Evolutionary conservation across 2,888 invertebrate genomes (phyloP).

Genomic region (Nymphalis polychloros): DNA sequence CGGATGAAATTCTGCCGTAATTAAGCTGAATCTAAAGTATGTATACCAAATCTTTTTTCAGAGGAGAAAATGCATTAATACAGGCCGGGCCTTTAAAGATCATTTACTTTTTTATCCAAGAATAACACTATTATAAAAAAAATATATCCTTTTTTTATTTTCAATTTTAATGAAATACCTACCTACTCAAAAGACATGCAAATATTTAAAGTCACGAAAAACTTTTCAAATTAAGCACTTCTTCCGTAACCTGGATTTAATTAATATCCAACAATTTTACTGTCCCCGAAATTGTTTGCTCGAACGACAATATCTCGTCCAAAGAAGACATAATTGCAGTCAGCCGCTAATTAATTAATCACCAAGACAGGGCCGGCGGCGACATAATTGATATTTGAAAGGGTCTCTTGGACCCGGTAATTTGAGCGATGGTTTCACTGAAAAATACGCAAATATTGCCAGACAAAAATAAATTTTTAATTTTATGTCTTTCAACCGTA

Average conservation of each 20-base stretch:
- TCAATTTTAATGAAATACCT: too few relatives aligned
- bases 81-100: too few relatives aligned
- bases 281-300: conserved; percentile 41
- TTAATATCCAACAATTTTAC: conserved; percentile 21
- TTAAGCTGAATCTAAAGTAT: too few relatives aligned
- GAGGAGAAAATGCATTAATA: too few relatives aligned
- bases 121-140: too few relatives aligned
- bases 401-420: conserved; percentile 64
- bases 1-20: too few relatives aligned
- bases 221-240: background rate
- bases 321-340: conserved; percentile 71
- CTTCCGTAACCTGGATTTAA: conserved; percentile 5
- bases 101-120: too few relatives aligned
- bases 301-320: conserved; percentile 48
- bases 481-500: too few relatives aligned
- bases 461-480: background rate
- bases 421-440: conserved; percentile 55
- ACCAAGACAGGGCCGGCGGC: conserved; percentile 57
- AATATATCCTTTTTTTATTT: too few relatives aligned
- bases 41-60: too few relatives aligned
- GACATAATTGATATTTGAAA: conserved; percentile 79
- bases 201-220: background rate
- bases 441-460: conserved; percentile 13
- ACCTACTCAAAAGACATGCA: background rate
- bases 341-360: conserved; percentile 79